Base-by-base conservation (phyloP, 2,797 vertebrate species). In the Vultur gryphus region DNA sequence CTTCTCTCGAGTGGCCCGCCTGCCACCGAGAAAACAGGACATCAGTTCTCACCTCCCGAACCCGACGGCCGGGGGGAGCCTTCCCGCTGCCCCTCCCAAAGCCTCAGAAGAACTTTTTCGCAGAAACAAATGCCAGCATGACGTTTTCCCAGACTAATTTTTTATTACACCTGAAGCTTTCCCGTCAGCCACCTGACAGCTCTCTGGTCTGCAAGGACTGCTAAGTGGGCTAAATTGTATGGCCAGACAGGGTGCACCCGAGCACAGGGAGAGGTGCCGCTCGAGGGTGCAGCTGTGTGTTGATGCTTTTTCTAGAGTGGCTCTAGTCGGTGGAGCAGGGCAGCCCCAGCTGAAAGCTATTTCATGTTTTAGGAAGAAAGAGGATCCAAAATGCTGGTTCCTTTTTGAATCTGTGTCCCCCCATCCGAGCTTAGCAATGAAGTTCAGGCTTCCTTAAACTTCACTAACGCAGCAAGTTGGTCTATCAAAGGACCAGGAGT, bases 41-140 rank as follows among this genome's bases (percentile, higher is more conserved):
- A 94, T 83, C 79, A 33, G 31, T 81, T 52, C 89, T 73, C 95
- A 82, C 84, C 91, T 70, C 70, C 75, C 0, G 0, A 62, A 12
- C 55, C 62, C 26, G 3, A 13, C 10, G 2, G 69, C 44, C 2
- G 0, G 37, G 24, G 24, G 16, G 16, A 62, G 43, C 33, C 64
- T 95, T 65, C 87, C 59, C 13, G 0, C 41, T 85, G 78, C 78
- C 64, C 35, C 59, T 61, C 78, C 51, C 72, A 79, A 28, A 55
- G 37, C 79, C 62, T 51, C 64, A 2, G n/a, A 46, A 88, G 69
- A 88, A 24, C 57, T 51, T 49, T 48, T 55, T 4, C 2, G 0
- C 0, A 0, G 62, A 84, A 94, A 72, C 11, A 33, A 16, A 11
- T 0, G 0, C 41, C 1, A 0, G 13, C 54, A 9, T 5, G 1